Percentiles rank a stretch among this genome's conserved stretches.
Evolutionary conservation across 53 echinoderm and acorn worm species (phyloP).

Genomic region (Arbacia lixula): DNA sequence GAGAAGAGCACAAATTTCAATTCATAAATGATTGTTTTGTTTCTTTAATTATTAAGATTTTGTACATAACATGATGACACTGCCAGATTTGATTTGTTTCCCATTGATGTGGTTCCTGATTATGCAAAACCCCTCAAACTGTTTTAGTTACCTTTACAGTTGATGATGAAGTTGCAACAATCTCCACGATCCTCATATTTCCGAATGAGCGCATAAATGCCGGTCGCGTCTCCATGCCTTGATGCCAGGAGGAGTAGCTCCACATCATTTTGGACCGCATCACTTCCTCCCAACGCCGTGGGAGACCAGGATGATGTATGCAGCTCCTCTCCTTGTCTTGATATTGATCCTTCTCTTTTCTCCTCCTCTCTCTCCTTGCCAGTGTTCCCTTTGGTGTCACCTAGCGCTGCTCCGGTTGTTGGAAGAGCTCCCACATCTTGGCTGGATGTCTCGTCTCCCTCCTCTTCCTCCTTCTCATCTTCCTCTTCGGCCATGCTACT

Average conservation of each 20-base stretch:
- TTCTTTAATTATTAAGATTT: too few relatives aligned
- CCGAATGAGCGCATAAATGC: constrained; percentile 61
- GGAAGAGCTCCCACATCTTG: too few relatives aligned
- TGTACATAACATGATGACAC: too few relatives aligned
- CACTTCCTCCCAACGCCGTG: neutral
- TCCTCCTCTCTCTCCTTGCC: neutral
- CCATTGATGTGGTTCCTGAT: neutral
- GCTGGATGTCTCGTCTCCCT: too few relatives aligned
- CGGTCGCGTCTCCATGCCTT: constrained; percentile 72
- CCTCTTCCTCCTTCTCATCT: neutral
- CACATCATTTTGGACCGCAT: constrained; percentile 36
- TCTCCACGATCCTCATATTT: constrained; percentile 10
- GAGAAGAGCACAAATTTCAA: too few relatives aligned
- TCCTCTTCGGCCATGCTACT: neutral
- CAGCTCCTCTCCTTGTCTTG: neutral
- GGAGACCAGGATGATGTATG: neutral
- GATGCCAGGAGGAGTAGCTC: constrained; percentile 76
- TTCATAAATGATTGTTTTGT: too few relatives aligned
- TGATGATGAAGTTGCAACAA: constrained; percentile 65
- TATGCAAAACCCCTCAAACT: neutral
- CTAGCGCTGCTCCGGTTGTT: neutral
- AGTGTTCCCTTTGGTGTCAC: neutral
- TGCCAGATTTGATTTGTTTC: neutral
- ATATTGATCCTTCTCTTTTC: neutral
- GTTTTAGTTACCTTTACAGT: constrained; percentile 86